Conservation (phyloP, 1,140 invertebrate genomes). For the Drosophila obscura region DNA sequence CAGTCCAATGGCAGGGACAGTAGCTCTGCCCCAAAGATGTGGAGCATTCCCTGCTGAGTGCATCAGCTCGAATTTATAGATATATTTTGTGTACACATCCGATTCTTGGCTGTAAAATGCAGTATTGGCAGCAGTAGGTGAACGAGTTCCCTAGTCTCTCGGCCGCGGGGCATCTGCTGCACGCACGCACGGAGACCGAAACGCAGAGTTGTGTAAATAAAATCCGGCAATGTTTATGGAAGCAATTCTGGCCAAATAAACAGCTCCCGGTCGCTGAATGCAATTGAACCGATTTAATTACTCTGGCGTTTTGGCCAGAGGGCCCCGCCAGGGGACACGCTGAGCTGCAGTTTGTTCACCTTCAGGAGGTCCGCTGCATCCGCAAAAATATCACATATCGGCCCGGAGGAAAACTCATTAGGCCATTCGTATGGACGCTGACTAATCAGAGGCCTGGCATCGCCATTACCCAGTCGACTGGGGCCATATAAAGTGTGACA, state of each 20-base stretch:
- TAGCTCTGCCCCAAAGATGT: too few species aligned
- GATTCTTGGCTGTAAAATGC: slow-evolving; percentile 31
- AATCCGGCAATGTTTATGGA: slow-evolving; percentile 53
- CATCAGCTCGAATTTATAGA: too few species aligned
- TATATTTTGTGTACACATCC: not conserved
- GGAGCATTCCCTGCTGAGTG: too few species aligned
- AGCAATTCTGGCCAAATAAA: slow-evolving; percentile 63
- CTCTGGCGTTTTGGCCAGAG: slow-evolving; percentile 40
- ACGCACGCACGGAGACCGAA: not conserved
- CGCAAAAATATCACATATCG: slow-evolving; percentile 13
- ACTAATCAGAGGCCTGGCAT: slow-evolving; percentile 58
- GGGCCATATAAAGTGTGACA: slow-evolving; percentile 72
- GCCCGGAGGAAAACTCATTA: slow-evolving; percentile 35
- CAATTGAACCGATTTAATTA: slow-evolving; percentile 44
- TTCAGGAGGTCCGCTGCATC: slow-evolving; percentile 16
- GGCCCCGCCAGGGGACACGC: not conserved
- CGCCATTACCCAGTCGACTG: slow-evolving; percentile 17
- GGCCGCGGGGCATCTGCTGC: too few species aligned
- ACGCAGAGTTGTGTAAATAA: slow-evolving; percentile 44
- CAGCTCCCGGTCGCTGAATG: slow-evolving; percentile 42
- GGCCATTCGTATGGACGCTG: slow-evolving; percentile 20
- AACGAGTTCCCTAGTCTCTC: slow-evolving; percentile 33
- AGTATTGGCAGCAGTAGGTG: slow-evolving; percentile 26
- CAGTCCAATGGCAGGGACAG: too few species aligned
- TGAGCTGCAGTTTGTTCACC: slow-evolving; percentile 59